A percentile compares a stretch with the other conserved stretches of the same genome.
phyloP scores from a whole-genome alignment of 2,113 vertebrate species.

The Perca flavescens region DNA sequence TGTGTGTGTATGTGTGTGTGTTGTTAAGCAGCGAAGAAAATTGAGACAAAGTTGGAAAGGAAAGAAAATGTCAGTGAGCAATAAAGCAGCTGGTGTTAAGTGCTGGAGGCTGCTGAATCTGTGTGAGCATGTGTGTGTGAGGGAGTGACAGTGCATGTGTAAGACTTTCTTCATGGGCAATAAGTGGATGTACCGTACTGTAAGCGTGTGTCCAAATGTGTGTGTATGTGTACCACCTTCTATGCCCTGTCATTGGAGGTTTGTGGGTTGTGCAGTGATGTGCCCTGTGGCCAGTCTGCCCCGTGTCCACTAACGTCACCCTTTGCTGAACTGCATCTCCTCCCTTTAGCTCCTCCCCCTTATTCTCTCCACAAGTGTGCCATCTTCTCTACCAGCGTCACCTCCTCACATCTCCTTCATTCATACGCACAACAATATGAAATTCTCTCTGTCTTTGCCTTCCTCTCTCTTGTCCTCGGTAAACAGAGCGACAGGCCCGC shows the following conservation, averaged over 20 bases:
- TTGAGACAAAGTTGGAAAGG: slow-evolving; percentile 66
- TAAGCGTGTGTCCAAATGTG: slow-evolving; percentile 38
- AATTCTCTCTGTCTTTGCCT: slow-evolving; percentile 14
- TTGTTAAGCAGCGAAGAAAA: slow-evolving; percentile 55
- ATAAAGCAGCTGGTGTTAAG: slow-evolving; percentile 81
- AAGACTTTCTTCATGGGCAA: slow-evolving; percentile 48
- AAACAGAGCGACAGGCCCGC: slow-evolving; percentile 21
- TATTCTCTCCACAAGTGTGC: slow-evolving; percentile 11
- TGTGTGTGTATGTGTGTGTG: slow-evolving; percentile 29
- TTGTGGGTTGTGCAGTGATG: slow-evolving; percentile 73
- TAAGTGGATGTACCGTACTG: slow-evolving; percentile 50
- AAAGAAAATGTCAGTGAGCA: slow-evolving; percentile 84
- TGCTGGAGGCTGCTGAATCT: slow-evolving; percentile 67
- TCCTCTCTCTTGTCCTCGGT: background rate
- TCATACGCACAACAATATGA: slow-evolving; percentile 21
- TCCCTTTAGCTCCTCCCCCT: background rate
- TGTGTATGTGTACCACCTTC: slow-evolving; percentile 56
- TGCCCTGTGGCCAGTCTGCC: slow-evolving; percentile 77
- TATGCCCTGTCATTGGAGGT: slow-evolving; percentile 78
- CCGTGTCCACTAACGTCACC: slow-evolving; percentile 62
- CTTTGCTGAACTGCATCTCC: slow-evolving; percentile 20
- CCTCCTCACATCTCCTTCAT: slow-evolving; percentile 30
- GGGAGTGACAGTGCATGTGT: slow-evolving; percentile 46
- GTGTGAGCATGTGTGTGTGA: slow-evolving; percentile 59
- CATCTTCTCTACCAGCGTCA: slow-evolving; percentile 5